Evolutionary conservation across 2,797 vertebrate genomes (phyloP).

Genomic region (Mionectes olivaceus): DNA sequence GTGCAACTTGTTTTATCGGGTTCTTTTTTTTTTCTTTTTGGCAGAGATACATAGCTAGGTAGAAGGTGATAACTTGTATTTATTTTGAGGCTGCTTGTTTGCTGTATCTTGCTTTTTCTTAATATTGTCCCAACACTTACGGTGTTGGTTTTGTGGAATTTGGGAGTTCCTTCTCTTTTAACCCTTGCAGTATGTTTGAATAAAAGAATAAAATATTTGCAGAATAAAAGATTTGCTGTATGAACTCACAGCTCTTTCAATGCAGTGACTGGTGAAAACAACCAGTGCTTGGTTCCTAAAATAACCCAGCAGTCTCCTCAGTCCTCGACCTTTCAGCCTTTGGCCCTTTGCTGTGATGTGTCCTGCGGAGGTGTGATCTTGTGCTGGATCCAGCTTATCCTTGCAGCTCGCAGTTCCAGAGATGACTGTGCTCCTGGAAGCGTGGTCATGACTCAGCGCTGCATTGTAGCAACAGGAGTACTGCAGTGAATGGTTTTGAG

Average conservation of each 20-base stretch:
- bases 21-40: not conserved
- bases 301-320: not conserved
- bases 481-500: not conserved
- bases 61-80: not conserved
- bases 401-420: not conserved
- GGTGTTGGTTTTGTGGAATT: not conserved
- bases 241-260: not conserved
- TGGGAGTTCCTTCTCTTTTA: not conserved
- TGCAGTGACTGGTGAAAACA: not conserved
- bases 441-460: rapidly evolving
- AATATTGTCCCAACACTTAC: not conserved
- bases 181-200: not conserved
- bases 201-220: not conserved
- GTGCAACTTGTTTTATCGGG: slow-evolving; percentile 10
- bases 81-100: not conserved
- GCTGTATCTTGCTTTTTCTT: not conserved
- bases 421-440: not conserved
- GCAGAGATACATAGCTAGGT: not conserved
- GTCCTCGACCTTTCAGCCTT: not conserved
- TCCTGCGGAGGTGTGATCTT: not conserved
- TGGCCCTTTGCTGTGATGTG: not conserved
- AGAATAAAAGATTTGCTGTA: not conserved
- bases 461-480: not conserved
- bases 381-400: not conserved
- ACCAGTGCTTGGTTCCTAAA: not conserved